Evolutionary conservation across 1,140 invertebrate species (phyloP), one percentile per base, ranked within the genome.

Genomic region (Sitobion miscanthi): DNA sequence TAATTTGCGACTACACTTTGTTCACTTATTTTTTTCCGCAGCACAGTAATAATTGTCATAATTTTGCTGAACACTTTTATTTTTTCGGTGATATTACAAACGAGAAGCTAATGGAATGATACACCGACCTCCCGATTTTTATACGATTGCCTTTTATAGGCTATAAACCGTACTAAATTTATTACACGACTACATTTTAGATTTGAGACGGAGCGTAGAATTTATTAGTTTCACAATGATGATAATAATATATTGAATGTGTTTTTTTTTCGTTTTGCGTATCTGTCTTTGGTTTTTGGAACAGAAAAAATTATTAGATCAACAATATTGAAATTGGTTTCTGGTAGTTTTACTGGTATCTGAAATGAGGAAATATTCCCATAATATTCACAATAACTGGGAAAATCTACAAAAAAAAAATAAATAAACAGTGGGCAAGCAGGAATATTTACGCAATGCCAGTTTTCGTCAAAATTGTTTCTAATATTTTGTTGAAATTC

Each of bases 221-320:
- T 77, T 77, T n/a, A n/a, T 77, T 77, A n/a, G 30, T n/a, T 77
- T 77, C n/a, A 77, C 62, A 77, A 69, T 77, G 62, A 69, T 69
- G 4, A 42, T 42, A 69, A 69, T 77, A 2, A n/a, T 62, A n/a
- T 69, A 54, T 21, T 54, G 52, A n/a, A 30, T 35, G 30, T 77
- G 14, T n/a, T 77, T 35, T 77, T 77, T 77, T n/a, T n/a, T 42
- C 4, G 42, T 42, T 30, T n/a, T 3, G 30, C 14, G 14, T n/a
- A 30, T n/a, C 30, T 20, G 4, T n/a, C 14, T 17, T 77, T 30
- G 17, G 8, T 77, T n/a, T 14, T 77, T 77, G 14, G 14, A 77
- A 1, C 4, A n/a, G 6, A 77, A 77, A 4, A 77, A n/a, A n/a
- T n/a, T 11, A 77, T 14, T 0, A 4, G n/a, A n/a, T 35, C 6